A percentile compares a stretch with the other conserved stretches of the same genome.
Conservation (phyloP, 1,140 invertebrate species). For the Drosophila burlai region DNA sequence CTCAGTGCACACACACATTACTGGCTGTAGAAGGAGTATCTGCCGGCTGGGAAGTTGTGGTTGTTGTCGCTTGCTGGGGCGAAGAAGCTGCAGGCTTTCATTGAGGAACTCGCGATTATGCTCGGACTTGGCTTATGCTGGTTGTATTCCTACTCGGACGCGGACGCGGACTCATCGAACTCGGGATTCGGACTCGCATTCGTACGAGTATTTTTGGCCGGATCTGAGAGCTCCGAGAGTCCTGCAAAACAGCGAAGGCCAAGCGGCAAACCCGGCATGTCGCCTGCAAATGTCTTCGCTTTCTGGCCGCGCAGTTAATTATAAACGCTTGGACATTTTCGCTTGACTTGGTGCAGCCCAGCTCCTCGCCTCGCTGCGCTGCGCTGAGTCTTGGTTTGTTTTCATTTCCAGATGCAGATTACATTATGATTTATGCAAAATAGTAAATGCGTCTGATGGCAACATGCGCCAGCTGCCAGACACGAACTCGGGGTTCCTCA, state of each 20-base stretch:
- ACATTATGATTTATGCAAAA: conserved; percentile 85
- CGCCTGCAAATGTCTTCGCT: conserved; percentile 76
- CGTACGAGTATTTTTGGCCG: conserved; percentile 27
- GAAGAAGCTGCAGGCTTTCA: conserved; percentile 61
- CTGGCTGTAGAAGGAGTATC: conserved; percentile 35
- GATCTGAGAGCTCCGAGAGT: conserved; percentile 60
- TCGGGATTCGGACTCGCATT: conserved; percentile 22
- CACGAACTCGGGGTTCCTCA: conserved; percentile 33
- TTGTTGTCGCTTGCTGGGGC: conserved; percentile 29
- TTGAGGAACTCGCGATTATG: conserved; percentile 72
- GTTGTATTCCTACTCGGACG: conserved; percentile 40
- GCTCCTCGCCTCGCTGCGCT: conserved; percentile 19
- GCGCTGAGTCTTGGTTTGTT: conserved; percentile 60
- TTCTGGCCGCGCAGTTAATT: conserved; percentile 83
- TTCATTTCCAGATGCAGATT: conserved; percentile 85
- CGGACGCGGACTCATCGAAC: not conserved
- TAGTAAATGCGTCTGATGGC: conserved; percentile 84
- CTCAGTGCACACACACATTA: conserved; percentile 32
- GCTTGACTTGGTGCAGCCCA: conserved; percentile 41
- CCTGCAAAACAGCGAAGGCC: conserved; percentile 21
- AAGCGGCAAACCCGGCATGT: conserved; percentile 67
- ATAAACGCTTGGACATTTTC: conserved; percentile 85
- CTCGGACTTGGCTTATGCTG: conserved; percentile 42
- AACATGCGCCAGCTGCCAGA: conserved; percentile 74
- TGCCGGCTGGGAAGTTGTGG: conserved; percentile 18